These are phyloP conservation scores for Drosophila anomalata DNA, from an alignment of 2,888 invertebrate genomes.

Conservation along the genomic window DNA sequence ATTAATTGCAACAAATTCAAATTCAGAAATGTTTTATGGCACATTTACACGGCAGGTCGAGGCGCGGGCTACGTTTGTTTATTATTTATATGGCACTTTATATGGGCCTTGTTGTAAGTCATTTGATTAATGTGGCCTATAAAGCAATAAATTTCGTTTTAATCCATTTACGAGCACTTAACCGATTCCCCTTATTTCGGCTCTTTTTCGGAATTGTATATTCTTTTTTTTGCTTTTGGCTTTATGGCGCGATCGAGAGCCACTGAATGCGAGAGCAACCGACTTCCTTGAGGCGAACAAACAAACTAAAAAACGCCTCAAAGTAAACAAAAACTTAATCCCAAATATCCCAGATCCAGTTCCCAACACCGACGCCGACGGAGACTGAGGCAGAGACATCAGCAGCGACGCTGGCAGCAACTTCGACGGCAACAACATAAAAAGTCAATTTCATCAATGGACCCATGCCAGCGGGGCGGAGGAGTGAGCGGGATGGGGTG, in stretches of 20 bases:
- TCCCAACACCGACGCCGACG: constrained; percentile 23
- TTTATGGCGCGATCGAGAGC: constrained; percentile 43
- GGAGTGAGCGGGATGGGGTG: constrained; percentile 15
- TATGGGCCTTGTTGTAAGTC: constrained; percentile 55
- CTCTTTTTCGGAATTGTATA: constrained; percentile 27
- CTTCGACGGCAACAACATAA: constrained; percentile 75
- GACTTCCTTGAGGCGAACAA: constrained; percentile 80
- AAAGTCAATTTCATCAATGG: constrained; percentile 83
- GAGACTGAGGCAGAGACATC: constrained; percentile 3
- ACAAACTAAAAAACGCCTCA: constrained; percentile 81
- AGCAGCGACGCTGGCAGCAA: constrained; percentile 28
- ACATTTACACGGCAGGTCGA: constrained; percentile 44
- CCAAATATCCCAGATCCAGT: constrained; percentile 77
- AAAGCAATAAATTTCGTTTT: constrained; percentile 63
- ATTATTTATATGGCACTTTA: constrained; percentile 57
- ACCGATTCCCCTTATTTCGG: constrained; percentile 32
- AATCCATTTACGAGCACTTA: constrained; percentile 71
- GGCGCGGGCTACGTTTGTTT: constrained; percentile 25
- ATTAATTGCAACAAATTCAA: constrained; percentile 50
- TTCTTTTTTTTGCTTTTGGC: constrained; percentile 19
- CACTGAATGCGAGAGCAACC: constrained; percentile 52
- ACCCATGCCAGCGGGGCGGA: constrained; percentile 25
- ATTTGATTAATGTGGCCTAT: constrained; percentile 66
- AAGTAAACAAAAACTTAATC: constrained; percentile 83
- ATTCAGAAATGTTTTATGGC: constrained; percentile 41